Evolutionary conservation across 2,113 vertebrate species (phyloP).

Genomic region (Scortum barcoo): DNA sequence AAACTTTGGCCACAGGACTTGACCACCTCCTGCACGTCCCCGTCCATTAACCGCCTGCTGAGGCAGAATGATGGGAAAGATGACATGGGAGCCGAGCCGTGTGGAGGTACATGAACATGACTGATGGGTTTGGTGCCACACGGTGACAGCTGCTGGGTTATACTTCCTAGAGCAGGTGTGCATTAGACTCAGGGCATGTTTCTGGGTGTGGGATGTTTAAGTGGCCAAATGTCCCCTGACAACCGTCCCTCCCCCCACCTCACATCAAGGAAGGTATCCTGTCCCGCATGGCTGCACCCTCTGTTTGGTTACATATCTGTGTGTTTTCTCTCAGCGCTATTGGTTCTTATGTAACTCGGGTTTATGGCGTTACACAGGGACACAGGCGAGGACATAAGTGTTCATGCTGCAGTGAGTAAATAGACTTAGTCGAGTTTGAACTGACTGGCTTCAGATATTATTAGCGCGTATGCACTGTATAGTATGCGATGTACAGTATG

Average conservation of each 20-base stretch:
- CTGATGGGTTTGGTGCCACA: constrained; percentile 59
- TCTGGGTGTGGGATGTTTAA: constrained; percentile 41
- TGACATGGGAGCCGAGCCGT: constrained; percentile 14
- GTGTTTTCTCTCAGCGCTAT: background rate
- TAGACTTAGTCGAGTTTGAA: no score
- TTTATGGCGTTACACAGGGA: constrained; percentile 40
- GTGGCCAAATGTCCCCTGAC: constrained; percentile 62
- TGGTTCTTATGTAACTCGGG: constrained; percentile 26
- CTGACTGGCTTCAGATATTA: background rate
- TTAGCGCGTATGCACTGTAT: no score
- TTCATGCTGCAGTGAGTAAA: background rate
- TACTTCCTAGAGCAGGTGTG: constrained; percentile 57
- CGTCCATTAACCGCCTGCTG: constrained; percentile 49
- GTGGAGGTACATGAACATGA: constrained; percentile 47
- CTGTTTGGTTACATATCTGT: constrained; percentile 18
- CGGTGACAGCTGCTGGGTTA: constrained; percentile 59
- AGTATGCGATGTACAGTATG: background rate
- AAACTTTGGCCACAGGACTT: background rate
- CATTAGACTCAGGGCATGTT: constrained; percentile 54
- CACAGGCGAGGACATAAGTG: constrained; percentile 8
- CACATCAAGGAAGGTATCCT: constrained; percentile 47
- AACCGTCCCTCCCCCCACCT: constrained; percentile 59
- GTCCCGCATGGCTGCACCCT: constrained; percentile 17
- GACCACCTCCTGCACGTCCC: background rate
- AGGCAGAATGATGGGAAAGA: constrained; percentile 15